phyloP scores from a whole-genome alignment of 2,113 vertebrate genomes.

The Spheniscus mendiculus region DNA sequence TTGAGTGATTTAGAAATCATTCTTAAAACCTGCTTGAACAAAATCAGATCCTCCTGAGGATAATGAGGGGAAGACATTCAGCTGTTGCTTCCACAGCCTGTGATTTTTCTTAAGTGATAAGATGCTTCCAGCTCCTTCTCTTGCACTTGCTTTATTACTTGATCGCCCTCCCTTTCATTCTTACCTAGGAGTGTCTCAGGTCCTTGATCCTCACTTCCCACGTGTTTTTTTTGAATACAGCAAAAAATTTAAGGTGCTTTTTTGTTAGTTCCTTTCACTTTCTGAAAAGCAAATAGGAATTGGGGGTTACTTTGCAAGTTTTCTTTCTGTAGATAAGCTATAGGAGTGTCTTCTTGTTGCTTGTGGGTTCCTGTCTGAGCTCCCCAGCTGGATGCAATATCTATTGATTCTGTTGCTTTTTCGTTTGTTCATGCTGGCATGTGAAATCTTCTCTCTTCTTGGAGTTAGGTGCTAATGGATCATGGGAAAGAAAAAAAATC shows the following conservation, averaged over 20 bases:
- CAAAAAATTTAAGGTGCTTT: neutral
- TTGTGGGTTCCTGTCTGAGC: neutral
- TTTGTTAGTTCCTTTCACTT: neutral
- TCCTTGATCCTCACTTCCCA: neutral
- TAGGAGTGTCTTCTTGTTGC: neutral
- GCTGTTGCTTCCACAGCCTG: neutral
- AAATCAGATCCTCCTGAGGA: neutral
- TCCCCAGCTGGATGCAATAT: neutral
- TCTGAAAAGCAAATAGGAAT: neutral
- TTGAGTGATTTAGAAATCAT: neutral
- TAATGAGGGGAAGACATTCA: neutral
- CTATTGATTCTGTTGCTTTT: neutral
- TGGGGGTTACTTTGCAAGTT: neutral
- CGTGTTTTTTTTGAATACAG: accelerated
- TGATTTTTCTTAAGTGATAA: neutral
- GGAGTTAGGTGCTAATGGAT: neutral
- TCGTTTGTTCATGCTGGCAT: neutral
- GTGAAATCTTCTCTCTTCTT: neutral
- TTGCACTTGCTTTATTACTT: neutral
- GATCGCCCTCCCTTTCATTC: neutral
- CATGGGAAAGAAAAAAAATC: neutral
- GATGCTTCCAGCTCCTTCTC: neutral
- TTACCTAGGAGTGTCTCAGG: neutral
- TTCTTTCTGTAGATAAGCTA: neutral
- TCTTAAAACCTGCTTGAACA: neutral